phyloP scores from a whole-genome alignment of 2,888 invertebrate species.

The Chymomyza fuscimana region DNA sequence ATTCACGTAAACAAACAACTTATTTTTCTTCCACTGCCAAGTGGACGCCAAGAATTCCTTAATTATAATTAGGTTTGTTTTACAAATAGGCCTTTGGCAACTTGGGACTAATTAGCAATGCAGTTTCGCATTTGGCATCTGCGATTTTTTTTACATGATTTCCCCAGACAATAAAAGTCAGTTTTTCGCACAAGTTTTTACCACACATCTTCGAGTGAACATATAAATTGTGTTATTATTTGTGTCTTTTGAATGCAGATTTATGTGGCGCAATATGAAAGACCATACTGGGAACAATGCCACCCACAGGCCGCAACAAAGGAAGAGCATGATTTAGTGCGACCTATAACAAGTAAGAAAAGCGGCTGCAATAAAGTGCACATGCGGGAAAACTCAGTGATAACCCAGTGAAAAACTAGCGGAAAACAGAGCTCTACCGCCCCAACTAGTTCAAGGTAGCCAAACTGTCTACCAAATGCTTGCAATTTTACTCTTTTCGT shows the following conservation, averaged over 20 bases:
- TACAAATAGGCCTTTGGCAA: neutral
- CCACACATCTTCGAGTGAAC: neutral
- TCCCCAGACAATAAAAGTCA: slow-evolving; percentile 16
- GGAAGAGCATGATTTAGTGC: slow-evolving; percentile 21
- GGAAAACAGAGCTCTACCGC: slow-evolving; percentile 3
- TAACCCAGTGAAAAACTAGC: no score
- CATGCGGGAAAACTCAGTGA: no score
- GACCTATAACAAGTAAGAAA: neutral
- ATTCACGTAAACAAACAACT: no score
- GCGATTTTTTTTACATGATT: slow-evolving; percentile 20
- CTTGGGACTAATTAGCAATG: slow-evolving; percentile 3
- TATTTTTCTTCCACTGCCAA: no score
- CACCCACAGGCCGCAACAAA: neutral
- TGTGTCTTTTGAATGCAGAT: slow-evolving; percentile 25
- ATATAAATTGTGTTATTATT: slow-evolving; percentile 13
- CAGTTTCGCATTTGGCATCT: neutral
- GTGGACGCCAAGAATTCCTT: no score
- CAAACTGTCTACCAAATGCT: neutral
- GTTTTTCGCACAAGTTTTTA: no score
- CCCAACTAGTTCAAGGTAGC: neutral
- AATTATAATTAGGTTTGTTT: no score
- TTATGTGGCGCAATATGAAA: slow-evolving; percentile 38
- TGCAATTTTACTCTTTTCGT: neutral
- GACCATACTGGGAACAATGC: neutral
- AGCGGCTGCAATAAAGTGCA: neutral